phyloP scores from a whole-genome alignment of 2,797 vertebrate species.

The Darevskia nairensis region DNA sequence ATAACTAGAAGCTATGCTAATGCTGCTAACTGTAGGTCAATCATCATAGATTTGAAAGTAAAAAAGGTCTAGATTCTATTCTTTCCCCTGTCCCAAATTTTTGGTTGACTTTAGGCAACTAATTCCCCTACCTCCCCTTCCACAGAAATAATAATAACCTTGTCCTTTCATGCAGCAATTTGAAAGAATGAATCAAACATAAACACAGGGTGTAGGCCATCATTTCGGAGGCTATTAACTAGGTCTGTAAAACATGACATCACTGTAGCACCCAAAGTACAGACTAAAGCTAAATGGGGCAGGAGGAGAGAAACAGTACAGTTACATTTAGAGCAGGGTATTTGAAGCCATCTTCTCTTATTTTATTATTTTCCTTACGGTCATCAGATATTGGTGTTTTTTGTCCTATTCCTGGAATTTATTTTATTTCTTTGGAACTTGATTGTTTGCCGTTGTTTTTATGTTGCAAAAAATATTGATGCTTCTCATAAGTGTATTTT shows the following conservation, averaged over 20 bases:
- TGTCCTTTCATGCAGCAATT: neutral
- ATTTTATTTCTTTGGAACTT: neutral
- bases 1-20: neutral
- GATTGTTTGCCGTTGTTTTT: neutral
- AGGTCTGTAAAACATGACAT: neutral
- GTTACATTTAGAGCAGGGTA: neutral
- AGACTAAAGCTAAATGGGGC: neutral
- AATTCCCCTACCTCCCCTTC: neutral
- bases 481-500: neutral
- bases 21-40: neutral
- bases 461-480: neutral
- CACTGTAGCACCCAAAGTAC: neutral
- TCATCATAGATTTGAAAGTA: neutral
- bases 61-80: neutral
- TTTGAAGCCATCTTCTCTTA: neutral
- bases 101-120: neutral
- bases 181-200: conserved; percentile 15
- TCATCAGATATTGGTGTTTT: neutral
- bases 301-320: neutral
- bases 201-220: conserved; percentile 16
- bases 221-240: neutral
- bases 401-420: neutral
- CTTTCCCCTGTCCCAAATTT: neutral
- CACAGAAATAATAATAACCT: neutral
- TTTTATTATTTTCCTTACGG: neutral